Conservation (phyloP, 2,113 vertebrate genomes). For the Onychostruthus taczanowskii region DNA sequence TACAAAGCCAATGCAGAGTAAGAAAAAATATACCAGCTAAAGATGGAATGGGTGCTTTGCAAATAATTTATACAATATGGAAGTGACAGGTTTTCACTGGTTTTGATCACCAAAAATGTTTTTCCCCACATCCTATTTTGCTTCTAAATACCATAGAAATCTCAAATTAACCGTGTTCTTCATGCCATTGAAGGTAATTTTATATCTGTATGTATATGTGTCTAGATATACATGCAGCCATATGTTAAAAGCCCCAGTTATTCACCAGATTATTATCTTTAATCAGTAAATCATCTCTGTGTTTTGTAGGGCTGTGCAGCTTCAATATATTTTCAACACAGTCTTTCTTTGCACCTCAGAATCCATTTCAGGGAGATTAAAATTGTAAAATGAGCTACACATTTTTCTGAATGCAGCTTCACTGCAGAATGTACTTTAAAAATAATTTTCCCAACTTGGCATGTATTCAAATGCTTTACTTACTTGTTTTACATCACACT, state of each 20-base stretch:
- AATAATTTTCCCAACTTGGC: background rate
- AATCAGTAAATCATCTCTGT: background rate
- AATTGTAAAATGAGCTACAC: background rate
- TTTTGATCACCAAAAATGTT: background rate
- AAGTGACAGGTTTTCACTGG: background rate
- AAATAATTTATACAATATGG: background rate
- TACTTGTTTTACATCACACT: background rate
- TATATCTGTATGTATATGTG: background rate
- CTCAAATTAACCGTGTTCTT: background rate
- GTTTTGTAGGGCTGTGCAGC: background rate
- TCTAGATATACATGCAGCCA: background rate
- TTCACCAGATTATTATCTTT: background rate
- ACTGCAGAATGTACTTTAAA: background rate
- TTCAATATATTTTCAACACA: background rate
- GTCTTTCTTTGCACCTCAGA: background rate
- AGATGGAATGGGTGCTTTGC: background rate
- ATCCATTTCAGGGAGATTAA: background rate
- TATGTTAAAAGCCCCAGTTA: background rate
- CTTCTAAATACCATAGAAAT: background rate
- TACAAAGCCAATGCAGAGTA: slow-evolving; percentile 33
- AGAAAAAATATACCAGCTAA: background rate
- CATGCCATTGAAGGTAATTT: background rate
- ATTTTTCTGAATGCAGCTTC: background rate
- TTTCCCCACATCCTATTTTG: background rate
- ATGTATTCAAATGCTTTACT: background rate